Conservation (phyloP, 2,797 vertebrate species). For the Otus scops region DNA sequence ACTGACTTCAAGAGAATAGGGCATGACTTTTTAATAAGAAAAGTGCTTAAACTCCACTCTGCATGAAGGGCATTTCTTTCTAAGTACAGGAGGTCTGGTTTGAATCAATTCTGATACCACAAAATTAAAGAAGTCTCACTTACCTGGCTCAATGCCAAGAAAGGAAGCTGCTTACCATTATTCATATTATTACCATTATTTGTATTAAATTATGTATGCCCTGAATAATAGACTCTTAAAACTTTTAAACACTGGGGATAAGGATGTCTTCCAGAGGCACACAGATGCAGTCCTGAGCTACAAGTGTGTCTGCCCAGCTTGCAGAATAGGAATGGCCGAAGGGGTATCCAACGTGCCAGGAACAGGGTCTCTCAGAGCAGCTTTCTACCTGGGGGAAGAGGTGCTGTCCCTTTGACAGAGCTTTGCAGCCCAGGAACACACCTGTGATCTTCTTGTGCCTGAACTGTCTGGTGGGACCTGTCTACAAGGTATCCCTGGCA, state of each 20-base stretch:
- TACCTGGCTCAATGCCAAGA: neutral
- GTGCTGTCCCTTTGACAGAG: neutral
- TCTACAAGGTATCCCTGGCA: fast-evolving
- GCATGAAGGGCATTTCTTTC: neutral
- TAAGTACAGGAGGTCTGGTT: neutral
- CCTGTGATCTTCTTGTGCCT: neutral
- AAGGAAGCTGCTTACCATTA: neutral
- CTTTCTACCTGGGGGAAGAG: neutral
- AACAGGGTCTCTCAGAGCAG: neutral
- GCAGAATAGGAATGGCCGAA: neutral
- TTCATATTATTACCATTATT: neutral
- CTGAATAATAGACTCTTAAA: neutral
- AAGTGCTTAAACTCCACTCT: neutral
- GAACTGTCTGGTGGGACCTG: neutral
- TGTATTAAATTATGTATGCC: neutral
- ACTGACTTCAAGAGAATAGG: neutral
- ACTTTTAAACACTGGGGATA: neutral
- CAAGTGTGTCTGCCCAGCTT: neutral
- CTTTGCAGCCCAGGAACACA: neutral
- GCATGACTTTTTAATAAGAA: neutral
- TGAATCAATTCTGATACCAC: neutral
- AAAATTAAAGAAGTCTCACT: neutral
- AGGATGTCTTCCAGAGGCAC: neutral
- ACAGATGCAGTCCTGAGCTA: neutral
- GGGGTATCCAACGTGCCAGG: fast-evolving